Evolutionary conservation across 2,888 invertebrate species (phyloP), one percentile per base, ranked within the genome.

Genomic region (Eurytoma californica): DNA sequence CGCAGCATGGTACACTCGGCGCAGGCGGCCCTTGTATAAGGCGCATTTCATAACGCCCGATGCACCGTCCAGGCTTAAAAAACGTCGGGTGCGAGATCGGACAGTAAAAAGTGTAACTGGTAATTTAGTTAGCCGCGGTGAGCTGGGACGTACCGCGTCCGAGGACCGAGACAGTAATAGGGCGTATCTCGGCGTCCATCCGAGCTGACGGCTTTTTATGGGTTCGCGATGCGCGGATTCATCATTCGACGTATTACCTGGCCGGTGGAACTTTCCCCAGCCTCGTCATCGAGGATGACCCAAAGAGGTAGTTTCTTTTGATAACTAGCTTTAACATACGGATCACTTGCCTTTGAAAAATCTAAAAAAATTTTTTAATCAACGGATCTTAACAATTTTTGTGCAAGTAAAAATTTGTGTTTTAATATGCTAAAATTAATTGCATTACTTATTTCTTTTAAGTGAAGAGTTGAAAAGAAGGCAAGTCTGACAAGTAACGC

Each of bases 21-120:
- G n/a, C 30, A 30, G 30, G 30, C 30, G 30, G 3, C 30, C 30
- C 30, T 30, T 30, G 30, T 30, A 30, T 7, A 30, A 30, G 30
- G 30, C 7, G 30, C 30, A 30, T n/a, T n/a, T 16, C 16, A 55
- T 16, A 55, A 55, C n/a, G 16, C 12, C 9, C 18, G 57, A 5
- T 47, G 9, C 28, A 20, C n/a, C 9, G 24, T 61, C 20, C 20
- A 9, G 82, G 85, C 85, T 86, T 39, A 86, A 88, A 88, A 87
- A 88, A 86, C 84, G 86, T 82, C 85, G 85, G 84, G 85, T 9
- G 39, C 39, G 39, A 86, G 85, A 87, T 87, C 86, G 86, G 89
- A 88, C 88, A 87, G 88, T 88, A 89, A 89, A 89, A 89, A 89
- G 88, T 89, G 88, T 89, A 88, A 88, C 88, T 88, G 89, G 88